phyloP scores from a whole-genome alignment of 2,888 invertebrate species.

The Diarsia rubi region DNA sequence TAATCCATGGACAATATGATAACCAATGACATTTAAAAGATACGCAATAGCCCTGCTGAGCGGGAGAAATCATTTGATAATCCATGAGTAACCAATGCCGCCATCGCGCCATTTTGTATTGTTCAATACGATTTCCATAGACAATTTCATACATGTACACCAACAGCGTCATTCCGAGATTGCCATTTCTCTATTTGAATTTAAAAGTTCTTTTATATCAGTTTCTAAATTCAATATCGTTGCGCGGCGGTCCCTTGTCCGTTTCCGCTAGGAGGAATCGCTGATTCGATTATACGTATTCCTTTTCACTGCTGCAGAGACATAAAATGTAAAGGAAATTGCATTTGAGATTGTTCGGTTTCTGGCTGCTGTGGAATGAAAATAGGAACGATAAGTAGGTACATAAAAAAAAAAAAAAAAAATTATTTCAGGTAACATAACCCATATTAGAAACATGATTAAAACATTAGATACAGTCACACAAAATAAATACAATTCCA shows the following conservation, averaged over 20 bases:
- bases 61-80: too few species aligned
- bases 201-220: constrained; percentile 18
- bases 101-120: neutral
- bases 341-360: neutral
- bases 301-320: neutral
- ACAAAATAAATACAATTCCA: too few species aligned
- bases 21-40: too few species aligned
- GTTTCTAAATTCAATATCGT: constrained; percentile 31
- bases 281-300: constrained; percentile 11
- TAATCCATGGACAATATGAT: too few species aligned
- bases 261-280: neutral
- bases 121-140: neutral
- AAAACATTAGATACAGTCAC: too few species aligned
- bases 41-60: too few species aligned
- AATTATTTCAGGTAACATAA: too few species aligned
- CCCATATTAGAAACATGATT: too few species aligned
- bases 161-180: neutral
- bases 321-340: neutral
- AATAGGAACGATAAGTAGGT: neutral
- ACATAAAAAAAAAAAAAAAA: too few species aligned
- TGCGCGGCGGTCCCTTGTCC: constrained; percentile 1
- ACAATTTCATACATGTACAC: neutral
- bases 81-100: neutral
- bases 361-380: neutral
- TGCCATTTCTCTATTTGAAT: constrained; percentile 1